Conservation (phyloP, 2,797 vertebrate species). For the Smutsia temminckii region DNA sequence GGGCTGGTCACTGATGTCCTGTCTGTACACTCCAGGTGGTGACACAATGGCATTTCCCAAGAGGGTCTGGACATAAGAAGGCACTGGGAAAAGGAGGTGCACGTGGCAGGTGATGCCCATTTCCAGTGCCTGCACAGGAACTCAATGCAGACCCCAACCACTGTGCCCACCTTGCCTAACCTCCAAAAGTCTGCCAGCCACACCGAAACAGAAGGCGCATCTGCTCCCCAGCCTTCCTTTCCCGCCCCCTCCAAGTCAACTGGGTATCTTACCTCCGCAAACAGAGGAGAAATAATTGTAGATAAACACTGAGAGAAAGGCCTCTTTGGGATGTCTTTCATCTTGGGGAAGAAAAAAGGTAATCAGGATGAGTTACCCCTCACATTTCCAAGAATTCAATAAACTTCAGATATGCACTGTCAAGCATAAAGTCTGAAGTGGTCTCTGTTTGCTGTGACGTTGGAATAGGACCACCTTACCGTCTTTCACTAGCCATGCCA, state of each 20-base stretch:
- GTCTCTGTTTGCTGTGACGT: fast-evolving
- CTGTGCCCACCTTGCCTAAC: fast-evolving
- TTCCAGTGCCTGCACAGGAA: fast-evolving
- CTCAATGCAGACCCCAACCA: fast-evolving
- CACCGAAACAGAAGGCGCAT: fast-evolving
- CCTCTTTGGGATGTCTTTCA: conserved; percentile 90
- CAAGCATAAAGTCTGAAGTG: not conserved
- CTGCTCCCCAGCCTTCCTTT: fast-evolving
- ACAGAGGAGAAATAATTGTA: conserved; percentile 94
- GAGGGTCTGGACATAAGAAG: fast-evolving
- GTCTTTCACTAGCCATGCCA: not conserved
- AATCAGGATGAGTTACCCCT: not conserved
- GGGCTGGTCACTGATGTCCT: not conserved
- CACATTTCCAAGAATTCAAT: fast-evolving
- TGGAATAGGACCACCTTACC: not conserved
- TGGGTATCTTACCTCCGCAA: conserved; percentile 91
- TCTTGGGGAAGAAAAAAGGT: conserved; percentile 79
- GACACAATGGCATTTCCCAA: fast-evolving
- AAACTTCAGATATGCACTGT: not conserved
- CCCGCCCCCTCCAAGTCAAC: fast-evolving
- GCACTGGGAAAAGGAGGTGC: too few relatives aligned
- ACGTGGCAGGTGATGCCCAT: fast-evolving
- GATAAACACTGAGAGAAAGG: conserved; percentile 94
- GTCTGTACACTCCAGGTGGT: fast-evolving
- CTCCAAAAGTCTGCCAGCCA: too few relatives aligned